Percentiles rank a stretch among this genome's conserved stretches.
Evolutionary conservation across 2,797 vertebrate genomes (phyloP).

Genomic region (Lycodopsis pacificus): DNA sequence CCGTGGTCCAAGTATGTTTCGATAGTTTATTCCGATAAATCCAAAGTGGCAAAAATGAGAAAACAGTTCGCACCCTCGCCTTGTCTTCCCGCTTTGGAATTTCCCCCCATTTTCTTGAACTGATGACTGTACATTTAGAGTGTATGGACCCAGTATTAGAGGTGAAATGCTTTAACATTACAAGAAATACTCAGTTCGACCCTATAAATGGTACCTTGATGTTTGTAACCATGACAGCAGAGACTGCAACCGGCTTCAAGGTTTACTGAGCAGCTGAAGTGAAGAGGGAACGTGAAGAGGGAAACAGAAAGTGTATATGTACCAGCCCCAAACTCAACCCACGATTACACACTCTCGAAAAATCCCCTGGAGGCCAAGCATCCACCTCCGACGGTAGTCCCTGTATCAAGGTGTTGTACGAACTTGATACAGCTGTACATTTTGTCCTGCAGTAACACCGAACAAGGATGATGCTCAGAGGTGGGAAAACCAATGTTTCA

Average conservation of each 20-base stretch:
- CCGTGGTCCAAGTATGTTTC: no score
- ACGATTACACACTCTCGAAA: not conserved
- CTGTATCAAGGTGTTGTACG: not conserved
- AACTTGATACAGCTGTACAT: not conserved
- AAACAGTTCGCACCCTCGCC: no score
- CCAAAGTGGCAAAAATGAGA: no score
- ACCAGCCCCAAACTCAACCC: not conserved
- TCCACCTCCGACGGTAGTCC: constrained; percentile 22
- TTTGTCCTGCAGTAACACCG: constrained; percentile 5
- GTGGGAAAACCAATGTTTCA: constrained; percentile 20
- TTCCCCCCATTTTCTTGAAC: no score
- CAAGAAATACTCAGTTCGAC: not conserved
- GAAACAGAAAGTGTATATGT: not conserved
- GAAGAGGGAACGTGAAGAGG: not conserved
- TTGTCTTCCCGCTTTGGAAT: no score
- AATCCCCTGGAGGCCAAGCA: constrained; percentile 24
- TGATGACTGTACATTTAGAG: not conserved
- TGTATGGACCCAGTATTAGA: not conserved
- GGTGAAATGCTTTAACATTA: not conserved
- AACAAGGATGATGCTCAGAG: constrained; percentile 14
- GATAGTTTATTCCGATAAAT: no score
- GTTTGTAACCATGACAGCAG: not conserved
- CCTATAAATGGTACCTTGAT: not conserved
- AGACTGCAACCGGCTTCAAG: not conserved
- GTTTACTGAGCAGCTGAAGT: not conserved